Conservation (phyloP, 2,113 vertebrate genomes). For the Seriola aureovittata region DNA sequence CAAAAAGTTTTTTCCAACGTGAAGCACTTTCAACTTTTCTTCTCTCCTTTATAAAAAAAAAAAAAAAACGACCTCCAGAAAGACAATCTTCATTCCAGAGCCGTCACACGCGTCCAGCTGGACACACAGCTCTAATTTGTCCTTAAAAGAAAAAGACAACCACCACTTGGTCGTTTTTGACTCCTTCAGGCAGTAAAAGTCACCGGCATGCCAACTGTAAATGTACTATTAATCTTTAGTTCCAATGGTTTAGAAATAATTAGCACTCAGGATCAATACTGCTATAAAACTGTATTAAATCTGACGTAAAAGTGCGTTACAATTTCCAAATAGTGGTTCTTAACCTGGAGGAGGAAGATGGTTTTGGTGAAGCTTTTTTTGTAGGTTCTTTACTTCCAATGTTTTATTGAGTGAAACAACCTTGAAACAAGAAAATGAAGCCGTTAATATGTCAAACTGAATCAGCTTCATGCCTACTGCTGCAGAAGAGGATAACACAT, state of each 20-base stretch:
- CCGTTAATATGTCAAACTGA: conserved; percentile 16
- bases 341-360: conserved; percentile 7
- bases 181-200: not conserved
- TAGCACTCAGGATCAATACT: conserved; percentile 32
- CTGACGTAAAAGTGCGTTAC: conserved; percentile 24
- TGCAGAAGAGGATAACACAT: not conserved
- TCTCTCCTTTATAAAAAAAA: conserved; percentile 19
- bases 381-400: conserved; percentile 10
- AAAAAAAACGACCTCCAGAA: not conserved
- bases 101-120: conserved; percentile 25
- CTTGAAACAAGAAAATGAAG: conserved; percentile 46
- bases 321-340: conserved; percentile 41
- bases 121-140: conserved; percentile 6
- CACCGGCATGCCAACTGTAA: not conserved
- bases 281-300: conserved; percentile 24
- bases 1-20: conserved; percentile 23
- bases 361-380: not conserved
- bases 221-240: not conserved
- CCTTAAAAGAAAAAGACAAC: conserved; percentile 35
- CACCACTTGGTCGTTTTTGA: conserved; percentile 21
- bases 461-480: conserved; percentile 30
- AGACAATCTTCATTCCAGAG: conserved; percentile 35
- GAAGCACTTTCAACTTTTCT: conserved; percentile 21
- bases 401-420: conserved; percentile 48
- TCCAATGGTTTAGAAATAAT: conserved; percentile 39